Evolutionary conservation across 1,140 invertebrate genomes (phyloP), one percentile per base, ranked within the genome.

Genomic region (Ganaspis sp.): DNA sequence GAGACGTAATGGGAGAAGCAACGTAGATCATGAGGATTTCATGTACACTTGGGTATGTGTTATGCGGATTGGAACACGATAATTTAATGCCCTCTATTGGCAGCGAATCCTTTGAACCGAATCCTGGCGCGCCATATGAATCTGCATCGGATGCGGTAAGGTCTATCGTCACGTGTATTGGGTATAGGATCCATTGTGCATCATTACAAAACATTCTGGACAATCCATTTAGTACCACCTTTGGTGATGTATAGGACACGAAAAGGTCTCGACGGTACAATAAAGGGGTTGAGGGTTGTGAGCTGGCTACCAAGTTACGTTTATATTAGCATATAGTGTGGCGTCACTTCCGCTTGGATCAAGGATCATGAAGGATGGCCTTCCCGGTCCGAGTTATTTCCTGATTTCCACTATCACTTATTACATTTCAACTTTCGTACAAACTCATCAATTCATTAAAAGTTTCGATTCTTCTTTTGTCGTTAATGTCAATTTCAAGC

Each of bases 121-220:
- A 80, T 79, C 73, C 70, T 79, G 71, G 76, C 78, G 76, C 77
- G 75, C 70, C 73, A 72, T 79, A 78, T 77, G 77, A 81, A 76
- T 78, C 74, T 76, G 75, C 74, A 75, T 73, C 70, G 76, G 73
- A 45, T 37, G 29, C 21, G 69, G 17, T 69, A 54, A 37, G 72
- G 73, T 17, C 34, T 69, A 29, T 40, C 64, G 45, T 78, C 70
- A 42, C n/a, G 54, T 74, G 58, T 75, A 72, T 73, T 70, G 72
- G 73, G 69, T 49, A 58, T 72, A 12, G 79, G 71, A 77, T 79
- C 79, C 73, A 69, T 70, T 72, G 75, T 75, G 74, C 70, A 21
- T 77, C 74, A 78, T 80, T 80, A 84, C 77, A 79, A 81, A 83
- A 81, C 79, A 77, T 85, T 82, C 77, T 70, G 75, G 74, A 38